phyloP scores from a whole-genome alignment of 2,888 invertebrate genomes.

The Selenia dentaria region DNA sequence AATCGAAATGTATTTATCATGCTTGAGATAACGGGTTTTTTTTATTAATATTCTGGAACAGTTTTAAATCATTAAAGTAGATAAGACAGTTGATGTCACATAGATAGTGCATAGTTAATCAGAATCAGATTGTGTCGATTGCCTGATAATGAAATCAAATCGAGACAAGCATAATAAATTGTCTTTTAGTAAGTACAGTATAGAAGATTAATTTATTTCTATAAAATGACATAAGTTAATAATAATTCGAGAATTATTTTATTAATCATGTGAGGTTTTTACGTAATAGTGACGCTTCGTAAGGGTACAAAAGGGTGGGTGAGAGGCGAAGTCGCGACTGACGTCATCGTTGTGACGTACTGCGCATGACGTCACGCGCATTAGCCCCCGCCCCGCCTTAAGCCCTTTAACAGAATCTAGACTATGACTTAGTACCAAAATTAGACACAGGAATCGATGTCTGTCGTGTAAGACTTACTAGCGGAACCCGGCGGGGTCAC shows the following conservation, averaged over 20 bases:
- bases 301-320: constrained; percentile 21
- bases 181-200: too few species aligned
- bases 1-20: neutral
- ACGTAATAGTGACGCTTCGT: neutral
- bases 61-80: constrained; percentile 1
- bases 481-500: constrained; percentile 15
- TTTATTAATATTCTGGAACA: neutral
- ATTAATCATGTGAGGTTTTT: too few species aligned
- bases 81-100: constrained; percentile 7
- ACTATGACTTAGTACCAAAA: constrained; percentile 11
- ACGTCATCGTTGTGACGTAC: constrained; percentile 56
- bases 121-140: neutral
- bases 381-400: constrained; percentile 16
- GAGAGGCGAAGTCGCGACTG: constrained; percentile 24
- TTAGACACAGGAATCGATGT: constrained; percentile 13
- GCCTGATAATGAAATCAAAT: constrained; percentile 17
- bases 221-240: too few species aligned
- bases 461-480: constrained; percentile 1
- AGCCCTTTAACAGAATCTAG: constrained; percentile 19
- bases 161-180: too few species aligned
- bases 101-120: constrained; percentile 4
- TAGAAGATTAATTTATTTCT: too few species aligned
- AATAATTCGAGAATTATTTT: too few species aligned
- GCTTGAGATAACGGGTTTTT: neutral
- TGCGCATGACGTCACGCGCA: constrained; percentile 58